Base-by-base conservation (phyloP, 2,888 invertebrate species). In the Eretmocerus hayati region DNA sequence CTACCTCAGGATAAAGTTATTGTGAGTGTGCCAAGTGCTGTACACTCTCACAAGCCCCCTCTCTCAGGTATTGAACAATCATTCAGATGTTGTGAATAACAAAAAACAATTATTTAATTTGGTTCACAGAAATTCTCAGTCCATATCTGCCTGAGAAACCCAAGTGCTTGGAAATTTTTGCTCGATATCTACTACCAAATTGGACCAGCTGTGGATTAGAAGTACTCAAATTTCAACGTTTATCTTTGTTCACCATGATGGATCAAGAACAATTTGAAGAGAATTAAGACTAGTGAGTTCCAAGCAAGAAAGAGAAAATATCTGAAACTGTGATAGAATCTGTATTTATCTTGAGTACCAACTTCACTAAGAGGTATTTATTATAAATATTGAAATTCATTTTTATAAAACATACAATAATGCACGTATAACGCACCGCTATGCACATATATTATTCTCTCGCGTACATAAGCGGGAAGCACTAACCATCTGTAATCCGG, bases 41-140 rank as follows among this genome's bases (percentile, higher is more conserved):
- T 95, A 50, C 95, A 96, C 73, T 96, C 96, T 0, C 92, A 94
- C 68, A 97, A 97, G 72, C 95, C 95, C 33, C 93, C 94, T 1
- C 72, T 96, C 46, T 63, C 77, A 58, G 83, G 86, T 81, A 76
- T 75, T 52, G 50, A 16, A 23, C n/a, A n/a, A n/a, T 33, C n/a
- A 9, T 33, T 15, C 20, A n/a, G n/a, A n/a, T n/a, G n/a, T n/a
- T n/a, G n/a, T n/a, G n/a, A n/a, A n/a, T 9, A 26, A 11, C 11
- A 11, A 26, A 26, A 26, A 26, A 26, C 11, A 26, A 26, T 26
- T 26, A 26, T 26, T 26, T 6, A 9, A 26, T 11, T 9, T 26
- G 6, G 32, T 21, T 51, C 72, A 35, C 74, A 84, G 88, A 87
- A 62, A 59, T 90, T 20, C 64, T 90, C 40, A 69, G 74, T 56